phyloP scores from a whole-genome alignment of 2,888 invertebrate genomes.

The Mimas tiliae region DNA sequence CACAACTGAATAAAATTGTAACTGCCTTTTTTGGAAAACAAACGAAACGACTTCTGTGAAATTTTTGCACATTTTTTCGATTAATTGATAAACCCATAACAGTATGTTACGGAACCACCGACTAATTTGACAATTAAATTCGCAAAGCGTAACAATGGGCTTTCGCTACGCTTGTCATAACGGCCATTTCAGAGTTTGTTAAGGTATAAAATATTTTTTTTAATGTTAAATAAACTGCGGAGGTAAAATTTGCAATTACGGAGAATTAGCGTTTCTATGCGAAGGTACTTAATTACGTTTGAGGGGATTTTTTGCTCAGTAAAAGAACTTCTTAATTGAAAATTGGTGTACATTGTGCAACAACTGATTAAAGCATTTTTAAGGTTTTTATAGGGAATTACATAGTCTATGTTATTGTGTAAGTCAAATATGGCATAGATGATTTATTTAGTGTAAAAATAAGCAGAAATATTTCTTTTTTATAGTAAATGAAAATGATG shows the following conservation, averaged over 20 bases:
- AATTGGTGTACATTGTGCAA: constrained; percentile 8
- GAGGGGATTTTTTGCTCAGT: constrained; percentile 1
- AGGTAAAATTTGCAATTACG: constrained; percentile 3
- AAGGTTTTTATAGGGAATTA: not conserved
- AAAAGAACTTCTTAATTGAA: constrained; percentile 17
- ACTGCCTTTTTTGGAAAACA: constrained; percentile 18
- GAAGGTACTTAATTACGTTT: constrained; percentile 15
- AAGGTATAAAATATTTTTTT: constrained; percentile 10
- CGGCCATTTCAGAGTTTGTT: constrained; percentile 21
- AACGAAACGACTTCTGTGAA: constrained; percentile 25
- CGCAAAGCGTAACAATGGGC: constrained; percentile 28
- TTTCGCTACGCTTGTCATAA: constrained; percentile 26
- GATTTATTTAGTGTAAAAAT: no score
- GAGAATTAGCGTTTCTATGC: constrained; percentile 3
- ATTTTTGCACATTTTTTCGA: constrained; percentile 21
- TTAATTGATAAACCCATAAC: constrained; percentile 29
- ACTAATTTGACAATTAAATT: constrained; percentile 31
- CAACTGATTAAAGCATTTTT: constrained; percentile 5
- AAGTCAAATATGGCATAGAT: no score
- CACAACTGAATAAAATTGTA: not conserved
- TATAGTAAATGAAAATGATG: no score
- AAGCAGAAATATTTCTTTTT: no score
- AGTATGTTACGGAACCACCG: constrained; percentile 28
- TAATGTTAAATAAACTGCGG: not conserved
- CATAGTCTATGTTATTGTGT: not conserved